Evolutionary conservation across 1,140 invertebrate species (phyloP), one percentile per base, ranked within the genome.

Genomic region (Papilio aristodemus): DNA sequence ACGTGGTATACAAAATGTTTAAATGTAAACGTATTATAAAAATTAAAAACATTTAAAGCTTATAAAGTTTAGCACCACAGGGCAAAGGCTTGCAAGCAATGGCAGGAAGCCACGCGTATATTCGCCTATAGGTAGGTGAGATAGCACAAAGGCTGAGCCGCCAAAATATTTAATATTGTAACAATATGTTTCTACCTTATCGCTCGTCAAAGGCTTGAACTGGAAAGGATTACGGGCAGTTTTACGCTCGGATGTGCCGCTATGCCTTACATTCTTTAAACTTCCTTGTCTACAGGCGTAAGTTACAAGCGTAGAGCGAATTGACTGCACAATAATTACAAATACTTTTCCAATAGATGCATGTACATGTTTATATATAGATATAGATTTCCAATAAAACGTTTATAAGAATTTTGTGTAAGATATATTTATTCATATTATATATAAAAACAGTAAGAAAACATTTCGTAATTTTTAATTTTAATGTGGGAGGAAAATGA

Each of bases 151-250:
- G 77, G 75, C 43, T 68, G 57, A 78, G 72, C 72, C 76, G 72
- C 73, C 78, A 85, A 82, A 87, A 89, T 87, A 86, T 90, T 86
- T 78, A 77, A 83, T 78, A 87, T 77, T 83, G 80, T 84, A 79
- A 74, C 75, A 72, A 77, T 80, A 85, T 79, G 76, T 81, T 87
- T 86, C 79, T 84, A 84, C 79, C 77, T 81, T 84, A 75, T 78
- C 81, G 80, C 80, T 84, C 77, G 77, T 84, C 72, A 89, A 91
- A 89, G 89, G 85, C 77, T 86, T 89, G 80, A 69, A 71, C 73
- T 73, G 73, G 62, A 64, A 64, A 64, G 62, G 62, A 64, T 64
- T 82, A 81, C 71, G 73, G 66, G 75, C 74, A 82, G 83, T 85
- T 83, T 78, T 60, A 83, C 75, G 79, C 74, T 82, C 77, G 77